Percentiles rank a stretch among this genome's conserved stretches.
These are phyloP conservation scores for Luperina nickerlii DNA, from an alignment of 2,888 invertebrate genomes.

Conservation along the genomic window DNA sequence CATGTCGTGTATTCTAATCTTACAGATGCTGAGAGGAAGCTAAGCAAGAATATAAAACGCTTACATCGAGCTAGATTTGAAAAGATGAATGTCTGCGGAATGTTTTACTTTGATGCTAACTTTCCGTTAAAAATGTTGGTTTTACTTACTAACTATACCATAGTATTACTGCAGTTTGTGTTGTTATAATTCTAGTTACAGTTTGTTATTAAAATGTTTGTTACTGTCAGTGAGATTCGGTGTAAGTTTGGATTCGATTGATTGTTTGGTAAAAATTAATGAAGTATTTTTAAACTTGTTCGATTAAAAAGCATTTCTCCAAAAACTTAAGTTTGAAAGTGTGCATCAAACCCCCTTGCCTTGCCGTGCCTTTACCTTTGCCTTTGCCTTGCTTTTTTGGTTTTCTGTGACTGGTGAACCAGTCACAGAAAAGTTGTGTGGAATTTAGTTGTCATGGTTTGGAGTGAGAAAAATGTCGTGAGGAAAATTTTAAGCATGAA, in stretches of 20 bases:
- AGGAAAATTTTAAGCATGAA: too few relatives aligned
- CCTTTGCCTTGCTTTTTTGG: too few relatives aligned
- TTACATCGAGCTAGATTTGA: constrained; percentile 11
- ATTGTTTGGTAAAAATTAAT: not conserved
- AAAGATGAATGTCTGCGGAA: constrained; percentile 10
- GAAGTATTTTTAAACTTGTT: not conserved
- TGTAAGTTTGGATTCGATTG: not conserved
- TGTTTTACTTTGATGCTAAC: constrained; percentile 25
- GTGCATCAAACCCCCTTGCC: too few relatives aligned
- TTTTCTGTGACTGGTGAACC: too few relatives aligned
- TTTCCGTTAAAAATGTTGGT: constrained; percentile 5
- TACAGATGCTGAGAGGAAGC: constrained; percentile 13
- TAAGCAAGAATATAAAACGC: constrained; percentile 26
- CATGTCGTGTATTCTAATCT: not conserved
- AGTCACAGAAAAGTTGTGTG: too few relatives aligned
- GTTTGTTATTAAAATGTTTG: not conserved
- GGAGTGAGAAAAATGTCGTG: too few relatives aligned
- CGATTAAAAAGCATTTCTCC: not conserved
- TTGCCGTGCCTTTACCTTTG: too few relatives aligned
- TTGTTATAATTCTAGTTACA: not conserved
- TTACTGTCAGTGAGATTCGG: not conserved
- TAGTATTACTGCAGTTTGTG: constrained; percentile 12
- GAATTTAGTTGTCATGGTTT: too few relatives aligned
- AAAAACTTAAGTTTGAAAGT: not conserved
- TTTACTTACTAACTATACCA: constrained; percentile 12